These are phyloP conservation scores for Tokudaia muenninki DNA, from an alignment of 2,797 vertebrate species.

Conservation along the genomic window DNA sequence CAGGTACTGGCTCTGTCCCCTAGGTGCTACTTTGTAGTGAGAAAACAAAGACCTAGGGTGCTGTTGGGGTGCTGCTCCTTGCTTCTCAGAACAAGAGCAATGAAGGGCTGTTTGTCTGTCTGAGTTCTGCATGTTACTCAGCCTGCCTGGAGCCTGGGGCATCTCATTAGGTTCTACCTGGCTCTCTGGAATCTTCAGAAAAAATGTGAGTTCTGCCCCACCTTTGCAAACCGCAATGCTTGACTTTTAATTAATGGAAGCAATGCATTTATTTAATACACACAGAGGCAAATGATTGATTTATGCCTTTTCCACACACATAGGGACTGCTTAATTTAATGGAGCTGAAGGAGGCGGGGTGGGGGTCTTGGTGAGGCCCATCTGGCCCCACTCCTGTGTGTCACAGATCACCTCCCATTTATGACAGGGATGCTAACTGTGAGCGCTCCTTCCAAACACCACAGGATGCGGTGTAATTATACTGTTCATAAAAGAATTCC, in stretches of 20 bases:
- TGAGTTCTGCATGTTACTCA: not conserved
- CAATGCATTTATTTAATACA: slow-evolving; percentile 61
- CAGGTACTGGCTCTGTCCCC: not conserved
- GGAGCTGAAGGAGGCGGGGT: not conserved
- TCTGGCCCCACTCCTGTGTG: slow-evolving; percentile 59
- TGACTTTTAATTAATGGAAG: slow-evolving; percentile 71
- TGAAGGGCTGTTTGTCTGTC: not conserved
- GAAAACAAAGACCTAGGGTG: not conserved
- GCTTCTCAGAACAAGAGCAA: not conserved
- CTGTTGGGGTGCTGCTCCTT: not conserved
- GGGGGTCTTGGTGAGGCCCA: slow-evolving; percentile 63
- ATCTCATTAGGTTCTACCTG: slow-evolving; percentile 38
- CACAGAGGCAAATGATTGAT: slow-evolving; percentile 52
- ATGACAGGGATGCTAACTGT: slow-evolving; percentile 55
- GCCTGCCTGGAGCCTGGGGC: not conserved
- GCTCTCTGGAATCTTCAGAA: slow-evolving; percentile 18
- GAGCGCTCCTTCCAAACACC: slow-evolving; percentile 60
- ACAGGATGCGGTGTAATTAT: slow-evolving; percentile 58
- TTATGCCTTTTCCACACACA: not conserved
- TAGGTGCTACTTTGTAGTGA: not conserved
- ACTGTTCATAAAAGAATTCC: slow-evolving; percentile 65
- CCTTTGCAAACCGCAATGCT: not conserved
- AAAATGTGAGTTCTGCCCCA: not conserved
- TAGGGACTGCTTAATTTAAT: slow-evolving; percentile 33
- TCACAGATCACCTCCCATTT: slow-evolving; percentile 51